Conservation (phyloP, 2,797 vertebrate genomes). For the Mormyrops attenuatus region DNA sequence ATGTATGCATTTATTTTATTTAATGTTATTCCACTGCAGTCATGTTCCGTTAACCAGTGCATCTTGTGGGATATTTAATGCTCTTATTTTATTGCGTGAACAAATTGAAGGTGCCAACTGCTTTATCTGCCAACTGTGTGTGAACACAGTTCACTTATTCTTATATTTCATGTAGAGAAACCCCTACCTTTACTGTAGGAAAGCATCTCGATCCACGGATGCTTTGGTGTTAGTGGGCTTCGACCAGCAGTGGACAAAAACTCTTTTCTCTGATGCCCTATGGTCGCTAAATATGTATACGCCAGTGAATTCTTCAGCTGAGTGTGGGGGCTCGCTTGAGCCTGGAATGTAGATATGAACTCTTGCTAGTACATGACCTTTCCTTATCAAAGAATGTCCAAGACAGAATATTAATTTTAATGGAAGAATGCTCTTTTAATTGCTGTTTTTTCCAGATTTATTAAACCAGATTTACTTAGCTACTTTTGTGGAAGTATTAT, state of each 20-base stretch:
- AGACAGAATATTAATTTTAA: slow-evolving; percentile 27
- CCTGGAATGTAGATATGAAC: not conserved
- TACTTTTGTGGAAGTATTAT: not conserved
- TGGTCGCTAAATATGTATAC: not conserved
- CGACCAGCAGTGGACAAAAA: not conserved
- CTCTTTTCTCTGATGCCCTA: not conserved
- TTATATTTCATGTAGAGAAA: not conserved
- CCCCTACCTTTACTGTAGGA: not conserved
- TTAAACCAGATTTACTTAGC: slow-evolving; percentile 43
- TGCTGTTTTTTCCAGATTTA: slow-evolving; percentile 49
- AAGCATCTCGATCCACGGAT: not conserved
- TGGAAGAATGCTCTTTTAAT: slow-evolving; percentile 34
- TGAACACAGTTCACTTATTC: not conserved
- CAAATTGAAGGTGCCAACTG: slow-evolving; percentile 8
- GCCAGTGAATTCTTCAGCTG: not conserved
- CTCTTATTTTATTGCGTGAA: not conserved
- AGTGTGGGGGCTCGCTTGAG: not conserved
- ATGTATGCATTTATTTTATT: not conserved
- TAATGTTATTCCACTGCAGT: not conserved
- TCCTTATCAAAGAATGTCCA: slow-evolving; percentile 20
- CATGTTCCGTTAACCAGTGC: slow-evolving; percentile 2
- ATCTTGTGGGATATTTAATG: slow-evolving; percentile 3
- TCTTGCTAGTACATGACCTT: not conserved
- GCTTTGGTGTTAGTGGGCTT: not conserved
- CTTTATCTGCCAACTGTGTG: not conserved